Base-by-base conservation (phyloP, 37 sponge, comb jelly and placozoan genomes). In the Lycopodina hypogea region DNA sequence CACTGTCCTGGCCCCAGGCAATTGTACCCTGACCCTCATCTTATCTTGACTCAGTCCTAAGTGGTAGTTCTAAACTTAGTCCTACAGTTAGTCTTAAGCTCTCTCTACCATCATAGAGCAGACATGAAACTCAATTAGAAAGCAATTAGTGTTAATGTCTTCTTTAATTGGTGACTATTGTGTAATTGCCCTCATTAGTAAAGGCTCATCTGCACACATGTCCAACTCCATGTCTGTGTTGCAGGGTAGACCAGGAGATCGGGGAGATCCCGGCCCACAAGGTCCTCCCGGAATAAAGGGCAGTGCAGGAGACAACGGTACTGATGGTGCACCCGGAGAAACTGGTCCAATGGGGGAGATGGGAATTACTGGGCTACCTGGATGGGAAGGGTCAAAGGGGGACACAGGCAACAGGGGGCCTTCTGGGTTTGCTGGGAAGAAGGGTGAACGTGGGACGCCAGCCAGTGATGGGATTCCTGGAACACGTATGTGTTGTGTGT, bases 401-500 rank as follows among this genome's bases (percentile, higher is more conserved):
- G 18, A 34, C 26, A 30, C 9, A 11, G 66, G 66, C 66, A 34
- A 34, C 38, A 28, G 17, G 33, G 75, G 75, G 55, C 34, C 56
- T 7, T 33, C 3, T 17, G 75, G 75, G 48, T 56, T 74, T 4
- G 30, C 56, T 48, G 75, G 75, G 19, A 22, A 7, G 36, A 29
- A 2, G 6, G 75, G 75, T 32, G 33, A 14, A 30, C 75, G 56
- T 56, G 75, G 75, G 23, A 32, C 34, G 26, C 58, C 75, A 22
- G 75, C 56, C 6, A 57, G 18, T 22, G 18, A 55, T 32, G 75
- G 75, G 14, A 17, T 32, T 14, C 66, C 66, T 14, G 66, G 66
- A 65, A 65, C 26, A 34, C 33, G 66, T 65, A 65, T 7, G 66
- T 65, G 7, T 6, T 45, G 8, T n/a, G 9, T 12, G 48, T 12